phyloP scores from a whole-genome alignment of 1,140 invertebrate genomes.

The Magallana ariakensis region DNA sequence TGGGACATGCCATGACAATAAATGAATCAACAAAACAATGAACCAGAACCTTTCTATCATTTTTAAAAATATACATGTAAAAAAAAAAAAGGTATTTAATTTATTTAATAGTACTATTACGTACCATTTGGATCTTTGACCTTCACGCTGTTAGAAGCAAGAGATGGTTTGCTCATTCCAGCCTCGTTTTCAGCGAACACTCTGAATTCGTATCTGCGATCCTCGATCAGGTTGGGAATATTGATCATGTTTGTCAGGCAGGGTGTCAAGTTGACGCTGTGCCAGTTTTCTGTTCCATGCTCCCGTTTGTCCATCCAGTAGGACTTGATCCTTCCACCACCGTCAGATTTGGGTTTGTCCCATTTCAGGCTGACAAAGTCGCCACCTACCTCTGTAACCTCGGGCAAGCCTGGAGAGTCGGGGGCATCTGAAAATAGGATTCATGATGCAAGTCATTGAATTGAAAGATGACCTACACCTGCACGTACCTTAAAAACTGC shows the following conservation, averaged over 20 bases:
- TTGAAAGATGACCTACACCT: no score
- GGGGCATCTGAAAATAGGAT: slow-evolving; percentile 86
- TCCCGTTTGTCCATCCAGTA: slow-evolving; percentile 98
- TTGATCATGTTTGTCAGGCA: slow-evolving; percentile 94
- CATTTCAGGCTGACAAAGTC: slow-evolving; percentile 99
- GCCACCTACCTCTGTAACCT: slow-evolving; percentile 95
- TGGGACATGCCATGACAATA: no score
- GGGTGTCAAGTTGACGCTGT: slow-evolving; percentile 91
- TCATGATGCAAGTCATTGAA: no score
- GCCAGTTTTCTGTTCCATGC: slow-evolving; percentile 91
- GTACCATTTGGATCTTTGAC: slow-evolving; percentile 88
- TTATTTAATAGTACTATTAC: no score
- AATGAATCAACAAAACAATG: no score
- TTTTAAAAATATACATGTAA: no score
- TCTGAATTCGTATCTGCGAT: slow-evolving; percentile 98
- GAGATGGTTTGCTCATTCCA: slow-evolving; percentile 91
- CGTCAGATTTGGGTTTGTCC: slow-evolving; percentile 95
- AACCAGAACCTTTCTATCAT: no score
- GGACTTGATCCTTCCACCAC: slow-evolving; percentile 95
- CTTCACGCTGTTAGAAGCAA: slow-evolving; percentile 81
- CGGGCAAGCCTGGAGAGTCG: slow-evolving; percentile 92
- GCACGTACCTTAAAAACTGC: no score
- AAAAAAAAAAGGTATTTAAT: no score
- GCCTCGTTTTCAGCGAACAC: slow-evolving; percentile 97
- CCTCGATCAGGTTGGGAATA: slow-evolving; percentile 97